Evolutionary conservation across 2,888 invertebrate species (phyloP).

Genomic region (Tetanocera ferruginea): DNA sequence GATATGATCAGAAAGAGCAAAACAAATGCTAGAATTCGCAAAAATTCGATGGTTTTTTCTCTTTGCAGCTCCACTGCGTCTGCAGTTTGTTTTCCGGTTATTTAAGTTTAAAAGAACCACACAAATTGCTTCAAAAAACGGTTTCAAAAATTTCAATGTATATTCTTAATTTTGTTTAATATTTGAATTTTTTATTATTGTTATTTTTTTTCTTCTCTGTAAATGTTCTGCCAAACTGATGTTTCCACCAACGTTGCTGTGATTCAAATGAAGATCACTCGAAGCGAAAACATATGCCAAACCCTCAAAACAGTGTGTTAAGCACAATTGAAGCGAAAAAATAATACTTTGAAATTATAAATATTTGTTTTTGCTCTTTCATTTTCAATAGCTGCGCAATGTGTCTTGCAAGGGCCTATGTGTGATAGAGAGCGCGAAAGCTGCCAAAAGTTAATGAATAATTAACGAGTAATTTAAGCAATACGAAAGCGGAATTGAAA

Average conservation of each 20-base stretch:
- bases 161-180: slow-evolving; percentile 2
- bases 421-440: too few relatives aligned
- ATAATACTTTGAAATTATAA: background rate
- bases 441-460: too few relatives aligned
- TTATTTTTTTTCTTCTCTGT: background rate
- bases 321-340: background rate
- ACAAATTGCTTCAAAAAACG: too few relatives aligned
- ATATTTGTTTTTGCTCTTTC: too few relatives aligned
- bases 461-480: too few relatives aligned
- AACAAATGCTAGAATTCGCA: slow-evolving; percentile 67
- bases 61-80: slow-evolving; percentile 70
- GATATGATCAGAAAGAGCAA: slow-evolving; percentile 67
- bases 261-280: slow-evolving; percentile 18
- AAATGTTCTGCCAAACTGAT: slow-evolving; percentile 12
- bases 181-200: background rate
- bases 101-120: background rate
- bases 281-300: background rate
- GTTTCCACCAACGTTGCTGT: slow-evolving; percentile 23
- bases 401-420: too few relatives aligned
- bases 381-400: too few relatives aligned
- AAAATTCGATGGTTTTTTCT: slow-evolving; percentile 68
- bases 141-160: slow-evolving; percentile 13
- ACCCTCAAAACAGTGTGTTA: background rate
- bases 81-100: slow-evolving; percentile 52
- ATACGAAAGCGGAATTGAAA: too few relatives aligned